Percentiles rank a stretch among this genome's conserved stretches.
Conservation (phyloP, 2,888 invertebrate genomes). For the Habroteleia sp. region DNA sequence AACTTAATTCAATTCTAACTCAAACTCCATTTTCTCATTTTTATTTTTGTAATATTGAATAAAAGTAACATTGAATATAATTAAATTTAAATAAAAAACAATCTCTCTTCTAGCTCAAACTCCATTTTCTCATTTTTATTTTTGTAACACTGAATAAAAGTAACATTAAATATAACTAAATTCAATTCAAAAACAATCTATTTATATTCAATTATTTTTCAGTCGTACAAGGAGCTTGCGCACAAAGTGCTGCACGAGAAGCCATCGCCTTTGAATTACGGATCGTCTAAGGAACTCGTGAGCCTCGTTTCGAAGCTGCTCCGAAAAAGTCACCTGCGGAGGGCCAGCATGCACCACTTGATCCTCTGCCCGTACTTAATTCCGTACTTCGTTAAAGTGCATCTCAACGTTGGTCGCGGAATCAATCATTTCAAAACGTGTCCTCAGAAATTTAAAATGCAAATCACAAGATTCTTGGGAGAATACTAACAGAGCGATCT, state of each 20-base stretch:
- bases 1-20: no score
- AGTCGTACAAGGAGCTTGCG: constrained; percentile 66
- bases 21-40: no score
- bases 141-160: no score
- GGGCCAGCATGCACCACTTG: constrained; percentile 73
- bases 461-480: constrained; percentile 59
- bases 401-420: constrained; percentile 73
- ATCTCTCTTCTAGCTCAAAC: no score
- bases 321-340: constrained; percentile 66
- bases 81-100: no score
- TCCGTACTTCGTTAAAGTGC: constrained; percentile 67
- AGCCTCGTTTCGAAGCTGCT: constrained; percentile 75
- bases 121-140: no score
- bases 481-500: no score
- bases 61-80: no score
- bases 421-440: constrained; percentile 30
- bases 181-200: no score
- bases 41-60: no score
- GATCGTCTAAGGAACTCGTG: constrained; percentile 63
- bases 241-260: constrained; percentile 63
- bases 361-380: constrained; percentile 72
- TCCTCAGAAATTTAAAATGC: constrained; percentile 37
- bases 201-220: constrained; percentile 13
- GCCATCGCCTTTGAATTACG: constrained; percentile 62
- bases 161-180: no score